Conservation (phyloP, 2,113 vertebrate genomes). For the Spea multiplicata region DNA sequence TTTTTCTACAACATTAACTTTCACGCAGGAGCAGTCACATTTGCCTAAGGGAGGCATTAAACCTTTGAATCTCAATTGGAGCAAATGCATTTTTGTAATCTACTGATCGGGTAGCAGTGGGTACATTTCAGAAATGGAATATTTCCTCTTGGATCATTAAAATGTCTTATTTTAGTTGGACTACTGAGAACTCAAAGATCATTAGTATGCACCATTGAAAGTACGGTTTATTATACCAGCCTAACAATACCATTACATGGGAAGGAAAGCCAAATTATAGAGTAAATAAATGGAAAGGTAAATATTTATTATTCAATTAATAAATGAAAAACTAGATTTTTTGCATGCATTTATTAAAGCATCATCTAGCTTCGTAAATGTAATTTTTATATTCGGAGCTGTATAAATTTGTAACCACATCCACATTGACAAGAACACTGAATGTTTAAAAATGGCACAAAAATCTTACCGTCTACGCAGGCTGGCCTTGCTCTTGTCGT, state of each 20-base stretch:
- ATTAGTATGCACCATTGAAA: conserved; percentile 38
- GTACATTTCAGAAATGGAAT: conserved; percentile 22
- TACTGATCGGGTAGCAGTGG: conserved; percentile 23
- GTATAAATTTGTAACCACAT: neutral
- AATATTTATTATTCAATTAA: neutral
- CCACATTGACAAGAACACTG: neutral
- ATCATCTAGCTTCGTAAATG: too few species aligned
- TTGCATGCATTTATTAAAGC: too few species aligned
- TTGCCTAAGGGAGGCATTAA: conserved; percentile 46
- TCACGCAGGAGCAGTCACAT: conserved; percentile 48
- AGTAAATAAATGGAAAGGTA: neutral
- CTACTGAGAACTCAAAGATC: conserved; percentile 23
- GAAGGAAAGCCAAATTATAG: too few species aligned
- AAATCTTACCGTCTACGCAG: conserved; percentile 92
- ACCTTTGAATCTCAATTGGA: conserved; percentile 31
- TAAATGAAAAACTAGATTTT: neutral
- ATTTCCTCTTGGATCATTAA: conserved; percentile 26
- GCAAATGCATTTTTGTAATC: conserved; percentile 14
- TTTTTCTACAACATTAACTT: conserved; percentile 43
- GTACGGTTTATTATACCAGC: neutral
- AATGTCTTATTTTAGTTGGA: conserved; percentile 29
- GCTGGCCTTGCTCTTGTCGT: conserved; percentile 96
- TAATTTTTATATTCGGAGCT: too few species aligned
- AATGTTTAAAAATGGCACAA: neutral
- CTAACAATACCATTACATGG: too few species aligned